Percentiles rank a stretch among this genome's conserved stretches.
Conservation (phyloP, 2,797 vertebrate species). For the Otolemur crassicaudatus region DNA sequence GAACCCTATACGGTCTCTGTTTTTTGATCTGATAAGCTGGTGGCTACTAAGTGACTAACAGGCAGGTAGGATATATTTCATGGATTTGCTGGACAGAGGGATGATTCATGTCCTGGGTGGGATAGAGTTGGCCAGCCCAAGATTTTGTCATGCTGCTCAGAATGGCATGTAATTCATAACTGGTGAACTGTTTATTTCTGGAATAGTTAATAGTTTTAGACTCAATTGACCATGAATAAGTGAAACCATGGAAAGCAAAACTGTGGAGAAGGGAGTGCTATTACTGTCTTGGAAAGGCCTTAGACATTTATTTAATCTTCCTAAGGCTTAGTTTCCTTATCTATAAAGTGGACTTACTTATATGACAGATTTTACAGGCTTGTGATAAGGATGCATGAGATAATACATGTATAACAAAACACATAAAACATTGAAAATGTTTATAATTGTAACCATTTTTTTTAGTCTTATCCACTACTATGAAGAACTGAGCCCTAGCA, state of each 20-base stretch:
- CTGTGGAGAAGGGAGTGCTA: not conserved
- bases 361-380: not conserved
- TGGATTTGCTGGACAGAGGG: not conserved
- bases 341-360: not conserved
- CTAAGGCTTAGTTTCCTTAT: conserved; percentile 31
- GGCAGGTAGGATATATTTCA: not conserved
- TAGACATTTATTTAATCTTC: conserved; percentile 13
- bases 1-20: not conserved
- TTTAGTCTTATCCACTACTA: not conserved
- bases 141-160: not conserved
- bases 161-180: not conserved
- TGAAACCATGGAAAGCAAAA: not conserved
- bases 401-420: not conserved
- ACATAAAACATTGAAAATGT: conserved; percentile 31
- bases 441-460: conserved; percentile 10
- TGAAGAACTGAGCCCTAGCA: not conserved
- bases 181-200: not conserved
- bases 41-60: not conserved
- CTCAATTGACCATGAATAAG: not conserved
- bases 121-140: not conserved
- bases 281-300: not conserved
- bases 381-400: not conserved
- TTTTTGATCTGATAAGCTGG: not conserved
- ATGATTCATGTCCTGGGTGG: not conserved
- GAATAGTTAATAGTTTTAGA: not conserved